Percentiles rank a stretch among this genome's conserved stretches.
Conservation (phyloP, 1,140 invertebrate species). For the Heliconius himera region DNA sequence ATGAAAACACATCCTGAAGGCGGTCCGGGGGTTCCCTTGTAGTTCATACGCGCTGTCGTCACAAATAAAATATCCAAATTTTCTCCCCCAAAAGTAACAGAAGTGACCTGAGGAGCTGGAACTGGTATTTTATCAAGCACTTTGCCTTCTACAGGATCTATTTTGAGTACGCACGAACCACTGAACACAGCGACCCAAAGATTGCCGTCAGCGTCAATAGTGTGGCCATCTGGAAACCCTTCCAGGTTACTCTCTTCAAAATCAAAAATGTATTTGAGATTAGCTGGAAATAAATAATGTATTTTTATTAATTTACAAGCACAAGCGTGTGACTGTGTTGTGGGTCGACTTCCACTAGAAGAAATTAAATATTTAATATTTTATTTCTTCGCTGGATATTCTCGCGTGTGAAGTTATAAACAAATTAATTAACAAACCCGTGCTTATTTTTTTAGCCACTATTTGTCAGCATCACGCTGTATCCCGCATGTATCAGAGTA, state of each 20-base stretch:
- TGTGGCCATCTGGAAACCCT: slow-evolving; percentile 87
- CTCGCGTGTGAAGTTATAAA: too few species aligned
- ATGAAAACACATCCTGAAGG: slow-evolving; percentile 87
- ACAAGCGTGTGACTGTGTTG: too few species aligned
- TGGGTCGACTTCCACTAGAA: too few species aligned
- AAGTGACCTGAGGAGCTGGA: slow-evolving; percentile 88
- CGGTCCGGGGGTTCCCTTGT: slow-evolving; percentile 75
- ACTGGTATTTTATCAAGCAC: slow-evolving; percentile 83
- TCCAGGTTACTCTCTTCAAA: slow-evolving; percentile 75
- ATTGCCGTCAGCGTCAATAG: slow-evolving; percentile 87
- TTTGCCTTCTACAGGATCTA: slow-evolving; percentile 67
- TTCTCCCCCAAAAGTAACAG: slow-evolving; percentile 90
- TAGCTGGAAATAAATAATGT: slow-evolving; percentile 68
- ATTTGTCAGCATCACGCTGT: too few species aligned
- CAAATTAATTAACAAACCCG: too few species aligned
- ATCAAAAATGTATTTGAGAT: slow-evolving; percentile 82
- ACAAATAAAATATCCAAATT: slow-evolving; percentile 89
- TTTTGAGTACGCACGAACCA: slow-evolving; percentile 74
- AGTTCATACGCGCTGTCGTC: slow-evolving; percentile 83
- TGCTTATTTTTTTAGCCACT: too few species aligned
- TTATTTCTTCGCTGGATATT: too few species aligned
- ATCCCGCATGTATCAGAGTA: too few species aligned
- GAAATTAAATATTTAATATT: too few species aligned
- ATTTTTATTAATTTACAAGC: not conserved
- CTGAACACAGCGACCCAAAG: slow-evolving; percentile 87